Evolutionary conservation across 2,797 vertebrate genomes (phyloP).

Genomic region (Sebastes vulpes): DNA sequence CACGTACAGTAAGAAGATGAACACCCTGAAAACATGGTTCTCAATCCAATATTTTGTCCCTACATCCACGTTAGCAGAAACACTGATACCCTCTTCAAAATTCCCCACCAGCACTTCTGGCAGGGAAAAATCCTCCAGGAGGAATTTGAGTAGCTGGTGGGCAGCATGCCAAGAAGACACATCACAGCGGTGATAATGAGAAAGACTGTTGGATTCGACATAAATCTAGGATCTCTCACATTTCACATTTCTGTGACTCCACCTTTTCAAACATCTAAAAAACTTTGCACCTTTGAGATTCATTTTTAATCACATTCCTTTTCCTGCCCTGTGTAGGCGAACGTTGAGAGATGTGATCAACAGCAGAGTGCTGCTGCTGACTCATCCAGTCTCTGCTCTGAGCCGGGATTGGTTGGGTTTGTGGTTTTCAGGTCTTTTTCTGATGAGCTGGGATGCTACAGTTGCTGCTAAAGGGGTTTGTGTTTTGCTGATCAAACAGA

Average conservation of each 20-base stretch:
- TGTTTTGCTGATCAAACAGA: background rate
- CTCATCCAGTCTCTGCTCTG: background rate
- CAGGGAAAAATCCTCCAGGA: background rate
- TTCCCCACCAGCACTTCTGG: background rate
- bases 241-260: background rate
- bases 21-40: background rate
- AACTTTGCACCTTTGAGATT: background rate
- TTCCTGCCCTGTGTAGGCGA: background rate
- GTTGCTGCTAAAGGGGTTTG: background rate
- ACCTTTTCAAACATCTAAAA: background rate
- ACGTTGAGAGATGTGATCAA: background rate
- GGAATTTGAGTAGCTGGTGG: background rate
- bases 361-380: constrained; percentile 6
- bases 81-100: background rate
- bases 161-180: background rate
- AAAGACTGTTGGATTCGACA: background rate
- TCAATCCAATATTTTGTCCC: too few relatives aligned
- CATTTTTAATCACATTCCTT: background rate
- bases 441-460: background rate
- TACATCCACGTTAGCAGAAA: background rate
- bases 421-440: background rate
- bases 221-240: background rate
- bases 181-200: background rate
- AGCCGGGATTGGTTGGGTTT: background rate
- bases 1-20: background rate